These are phyloP conservation scores for Pitangus sulphuratus DNA, from an alignment of 2,797 vertebrate species.

Conservation along the genomic window DNA sequence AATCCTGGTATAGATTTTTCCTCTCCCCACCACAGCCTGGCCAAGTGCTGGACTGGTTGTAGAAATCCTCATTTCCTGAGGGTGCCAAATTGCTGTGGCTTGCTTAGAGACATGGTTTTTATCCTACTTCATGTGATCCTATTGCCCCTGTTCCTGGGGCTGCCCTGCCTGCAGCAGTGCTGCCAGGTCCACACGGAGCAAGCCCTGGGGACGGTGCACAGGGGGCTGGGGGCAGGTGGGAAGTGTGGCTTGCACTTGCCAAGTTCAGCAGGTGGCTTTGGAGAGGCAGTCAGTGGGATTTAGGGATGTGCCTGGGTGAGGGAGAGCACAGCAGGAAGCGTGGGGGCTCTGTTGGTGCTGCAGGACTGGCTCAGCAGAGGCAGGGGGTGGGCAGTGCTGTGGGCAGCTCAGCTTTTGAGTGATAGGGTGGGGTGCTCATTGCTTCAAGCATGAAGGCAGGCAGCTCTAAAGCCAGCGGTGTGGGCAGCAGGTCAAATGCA, in stretches of 20 bases:
- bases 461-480: neutral
- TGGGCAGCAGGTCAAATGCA: neutral
- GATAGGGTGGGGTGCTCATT: neutral
- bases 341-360: neutral
- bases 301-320: fast-evolving
- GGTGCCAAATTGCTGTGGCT: neutral
- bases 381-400: neutral
- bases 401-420: neutral
- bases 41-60: neutral
- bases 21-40: neutral
- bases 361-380: neutral
- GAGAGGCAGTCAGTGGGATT: neutral
- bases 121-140: neutral
- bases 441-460: neutral
- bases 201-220: neutral
- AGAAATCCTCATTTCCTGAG: neutral
- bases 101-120: neutral
- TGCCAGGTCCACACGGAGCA: neutral
- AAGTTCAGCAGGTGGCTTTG: neutral
- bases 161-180: neutral
- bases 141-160: neutral
- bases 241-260: neutral
- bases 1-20: neutral
- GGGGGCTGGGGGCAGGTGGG: neutral
- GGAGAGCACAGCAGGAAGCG: fast-evolving